Conservation (phyloP, 2,888 invertebrate species). For the Perithous albicinctus region DNA sequence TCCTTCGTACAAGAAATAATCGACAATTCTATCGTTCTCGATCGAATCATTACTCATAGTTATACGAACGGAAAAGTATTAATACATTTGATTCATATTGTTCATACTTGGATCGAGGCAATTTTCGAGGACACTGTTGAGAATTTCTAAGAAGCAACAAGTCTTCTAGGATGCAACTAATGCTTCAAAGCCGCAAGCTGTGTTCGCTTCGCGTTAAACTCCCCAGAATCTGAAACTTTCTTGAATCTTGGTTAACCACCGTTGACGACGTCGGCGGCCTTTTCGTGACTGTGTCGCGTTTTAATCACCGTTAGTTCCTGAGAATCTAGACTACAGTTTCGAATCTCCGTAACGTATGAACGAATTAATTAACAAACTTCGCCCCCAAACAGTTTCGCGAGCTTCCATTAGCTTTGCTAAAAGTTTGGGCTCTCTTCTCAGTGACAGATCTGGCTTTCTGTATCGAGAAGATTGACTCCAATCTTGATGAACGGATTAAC, state of each 20-base stretch:
- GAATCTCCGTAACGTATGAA: conserved; percentile 18
- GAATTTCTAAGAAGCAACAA: conserved; percentile 27
- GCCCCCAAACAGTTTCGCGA: background rate
- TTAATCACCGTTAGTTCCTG: conserved; percentile 3
- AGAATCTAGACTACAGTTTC: background rate
- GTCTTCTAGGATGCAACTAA: conserved; percentile 1
- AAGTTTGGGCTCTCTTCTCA: background rate
- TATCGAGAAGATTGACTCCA: background rate
- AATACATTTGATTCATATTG: background rate
- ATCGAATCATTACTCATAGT: background rate
- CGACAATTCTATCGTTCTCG: background rate
- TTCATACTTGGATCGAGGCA: background rate
- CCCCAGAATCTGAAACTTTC: conserved; percentile 6
- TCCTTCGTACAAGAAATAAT: background rate
- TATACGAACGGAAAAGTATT: background rate
- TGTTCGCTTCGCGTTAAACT: background rate
- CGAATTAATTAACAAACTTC: conserved; percentile 55
- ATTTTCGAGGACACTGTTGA: background rate
- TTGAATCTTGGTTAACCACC: background rate
- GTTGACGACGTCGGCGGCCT: conserved; percentile 8
- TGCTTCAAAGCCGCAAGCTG: background rate
- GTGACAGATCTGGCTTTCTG: background rate
- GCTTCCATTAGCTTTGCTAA: background rate
- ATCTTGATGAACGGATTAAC: background rate
- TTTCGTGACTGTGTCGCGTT: background rate